These are phyloP conservation scores for Trichoplusia ni DNA, from an alignment of 1,140 invertebrate genomes.

Conservation along the genomic window DNA sequence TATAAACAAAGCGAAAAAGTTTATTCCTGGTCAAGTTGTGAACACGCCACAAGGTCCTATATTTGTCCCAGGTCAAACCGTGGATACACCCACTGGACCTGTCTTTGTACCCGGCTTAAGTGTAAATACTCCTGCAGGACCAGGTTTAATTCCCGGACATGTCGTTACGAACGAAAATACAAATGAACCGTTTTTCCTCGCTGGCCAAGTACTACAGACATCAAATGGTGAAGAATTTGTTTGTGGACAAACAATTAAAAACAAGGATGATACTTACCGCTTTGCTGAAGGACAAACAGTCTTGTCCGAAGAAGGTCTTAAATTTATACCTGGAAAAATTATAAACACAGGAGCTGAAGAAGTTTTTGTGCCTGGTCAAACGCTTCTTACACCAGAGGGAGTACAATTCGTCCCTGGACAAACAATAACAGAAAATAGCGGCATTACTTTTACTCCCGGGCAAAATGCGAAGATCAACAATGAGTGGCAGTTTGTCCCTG, in stretches of 20 bases:
- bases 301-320: constrained; percentile 84
- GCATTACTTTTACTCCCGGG: constrained; percentile 85
- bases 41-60: constrained; percentile 85
- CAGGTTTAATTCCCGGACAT: constrained; percentile 86
- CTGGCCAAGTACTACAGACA: constrained; percentile 85
- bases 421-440: constrained; percentile 81
- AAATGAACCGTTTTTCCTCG: constrained; percentile 84
- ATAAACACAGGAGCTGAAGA: constrained; percentile 75
- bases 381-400: constrained; percentile 83
- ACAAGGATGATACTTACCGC: constrained; percentile 82
- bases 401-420: constrained; percentile 85
- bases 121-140: constrained; percentile 85
- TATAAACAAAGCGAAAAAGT: constrained; percentile 84
- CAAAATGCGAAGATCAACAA: constrained; percentile 83
- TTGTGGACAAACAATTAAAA: constrained; percentile 85
- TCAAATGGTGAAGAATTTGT: constrained; percentile 84
- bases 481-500: constrained; percentile 85
- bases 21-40: constrained; percentile 87
- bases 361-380: constrained; percentile 86
- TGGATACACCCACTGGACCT: constrained; percentile 85
- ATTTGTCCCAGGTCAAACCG: constrained; percentile 88
- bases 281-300: constrained; percentile 87
- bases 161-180: constrained; percentile 83
- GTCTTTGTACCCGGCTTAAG: constrained; percentile 89
- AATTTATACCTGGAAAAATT: constrained; percentile 86